phyloP scores from a whole-genome alignment of 2,797 vertebrate species.

The Cyclopterus lumpus region DNA sequence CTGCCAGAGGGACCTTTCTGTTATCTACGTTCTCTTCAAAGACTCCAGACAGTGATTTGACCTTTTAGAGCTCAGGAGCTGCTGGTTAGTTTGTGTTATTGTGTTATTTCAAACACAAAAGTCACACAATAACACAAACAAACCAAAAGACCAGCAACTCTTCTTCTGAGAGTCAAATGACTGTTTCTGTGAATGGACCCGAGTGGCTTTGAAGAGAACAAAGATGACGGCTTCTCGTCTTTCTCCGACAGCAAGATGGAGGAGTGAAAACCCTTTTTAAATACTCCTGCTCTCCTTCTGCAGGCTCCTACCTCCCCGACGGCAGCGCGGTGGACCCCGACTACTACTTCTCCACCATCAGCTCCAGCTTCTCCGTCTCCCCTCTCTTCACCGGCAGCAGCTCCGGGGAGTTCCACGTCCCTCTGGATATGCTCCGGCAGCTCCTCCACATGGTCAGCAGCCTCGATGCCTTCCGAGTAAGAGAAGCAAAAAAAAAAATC shows the following conservation, averaged over 20 bases:
- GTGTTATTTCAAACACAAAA: too few relatives aligned
- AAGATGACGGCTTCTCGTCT: background rate
- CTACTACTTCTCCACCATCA: conserved; percentile 96
- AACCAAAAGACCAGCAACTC: too few relatives aligned
- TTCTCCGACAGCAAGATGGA: background rate
- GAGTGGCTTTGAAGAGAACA: too few relatives aligned
- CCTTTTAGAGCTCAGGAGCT: too few relatives aligned
- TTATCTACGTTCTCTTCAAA: too few relatives aligned
- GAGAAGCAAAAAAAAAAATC: background rate
- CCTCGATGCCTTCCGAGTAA: background rate
- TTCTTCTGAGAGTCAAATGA: too few relatives aligned
- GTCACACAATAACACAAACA: too few relatives aligned
- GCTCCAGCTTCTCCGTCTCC: conserved; percentile 96
- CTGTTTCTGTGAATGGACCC: too few relatives aligned
- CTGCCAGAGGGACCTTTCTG: too few relatives aligned
- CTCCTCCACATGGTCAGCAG: conserved; percentile 91
- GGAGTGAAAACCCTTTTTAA: background rate
- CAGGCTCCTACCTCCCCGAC: conserved; percentile 92
- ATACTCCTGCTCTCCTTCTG: background rate
- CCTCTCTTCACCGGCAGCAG: conserved; percentile 93
- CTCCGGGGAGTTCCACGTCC: conserved; percentile 90
- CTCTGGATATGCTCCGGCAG: conserved; percentile 89
- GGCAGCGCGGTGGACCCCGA: conserved; percentile 92
- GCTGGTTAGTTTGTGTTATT: too few relatives aligned
- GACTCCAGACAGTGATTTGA: too few relatives aligned